Conservation (phyloP, 2,888 invertebrate species). For the Caenorhabditis sinica region DNA sequence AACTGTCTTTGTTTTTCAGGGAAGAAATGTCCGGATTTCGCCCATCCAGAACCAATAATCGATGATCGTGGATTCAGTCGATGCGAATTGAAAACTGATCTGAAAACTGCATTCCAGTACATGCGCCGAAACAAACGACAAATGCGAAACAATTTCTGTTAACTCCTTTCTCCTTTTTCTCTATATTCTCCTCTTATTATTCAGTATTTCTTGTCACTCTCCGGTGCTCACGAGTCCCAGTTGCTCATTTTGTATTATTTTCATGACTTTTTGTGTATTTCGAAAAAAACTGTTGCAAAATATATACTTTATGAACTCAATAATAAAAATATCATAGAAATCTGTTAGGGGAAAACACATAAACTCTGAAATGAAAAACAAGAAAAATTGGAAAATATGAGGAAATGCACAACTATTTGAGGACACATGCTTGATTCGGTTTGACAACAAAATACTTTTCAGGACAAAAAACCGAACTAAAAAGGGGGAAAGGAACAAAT, state of each 20-base stretch:
- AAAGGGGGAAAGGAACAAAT: background rate
- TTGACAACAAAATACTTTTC: constrained; percentile 23
- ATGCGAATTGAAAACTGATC: constrained; percentile 74
- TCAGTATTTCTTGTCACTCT: constrained; percentile 60
- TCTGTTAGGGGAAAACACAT: constrained; percentile 5
- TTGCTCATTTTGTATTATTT: constrained; percentile 26
- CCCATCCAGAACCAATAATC: constrained; percentile 74
- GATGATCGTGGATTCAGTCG: constrained; percentile 75
- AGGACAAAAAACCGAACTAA: background rate
- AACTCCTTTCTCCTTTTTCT: constrained; percentile 27
- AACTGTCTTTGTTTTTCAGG: constrained; percentile 67
- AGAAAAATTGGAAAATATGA: constrained; percentile 13
- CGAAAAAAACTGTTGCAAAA: constrained; percentile 7
- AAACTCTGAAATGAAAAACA: constrained; percentile 38
- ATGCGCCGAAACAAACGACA: constrained; percentile 75
- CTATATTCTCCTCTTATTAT: constrained; percentile 3
- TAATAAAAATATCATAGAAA: constrained; percentile 28
- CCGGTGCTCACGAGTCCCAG: constrained; percentile 48
- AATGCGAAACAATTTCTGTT: constrained; percentile 76
- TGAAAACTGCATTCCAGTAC: constrained; percentile 69
- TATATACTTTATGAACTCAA: constrained; percentile 27
- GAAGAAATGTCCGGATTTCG: constrained; percentile 79
- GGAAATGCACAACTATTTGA: background rate
- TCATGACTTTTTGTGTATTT: background rate
- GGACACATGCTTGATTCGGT: background rate